Percentiles rank a stretch among this genome's conserved stretches.
Evolutionary conservation across 1,140 invertebrate species (phyloP).

Genomic region (Rhizoglyphus robini): DNA sequence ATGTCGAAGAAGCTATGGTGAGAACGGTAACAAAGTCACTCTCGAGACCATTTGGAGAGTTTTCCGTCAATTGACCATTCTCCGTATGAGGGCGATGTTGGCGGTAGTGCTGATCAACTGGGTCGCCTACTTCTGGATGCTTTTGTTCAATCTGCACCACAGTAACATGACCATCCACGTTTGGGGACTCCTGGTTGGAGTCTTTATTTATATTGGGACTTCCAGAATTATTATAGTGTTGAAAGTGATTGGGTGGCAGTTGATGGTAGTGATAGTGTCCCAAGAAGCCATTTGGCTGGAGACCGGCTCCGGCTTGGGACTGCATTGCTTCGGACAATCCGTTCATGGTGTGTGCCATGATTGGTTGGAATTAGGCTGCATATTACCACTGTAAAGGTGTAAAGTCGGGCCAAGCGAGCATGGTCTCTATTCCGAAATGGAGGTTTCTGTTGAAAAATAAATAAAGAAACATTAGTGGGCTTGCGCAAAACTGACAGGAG

Average conservation of each 20-base stretch:
- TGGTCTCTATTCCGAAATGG: too few species aligned
- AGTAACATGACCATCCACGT: slow-evolving; percentile 13
- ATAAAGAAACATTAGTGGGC: too few species aligned
- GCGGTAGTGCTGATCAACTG: not conserved
- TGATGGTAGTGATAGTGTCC: slow-evolving; percentile 11
- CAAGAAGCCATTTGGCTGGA: too few species aligned
- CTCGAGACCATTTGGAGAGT: not conserved
- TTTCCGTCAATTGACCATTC: not conserved
- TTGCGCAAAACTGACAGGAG: too few species aligned
- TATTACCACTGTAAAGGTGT: too few species aligned
- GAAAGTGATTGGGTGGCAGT: not conserved
- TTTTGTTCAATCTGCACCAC: slow-evolving; percentile 16
- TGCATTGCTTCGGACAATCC: too few species aligned
- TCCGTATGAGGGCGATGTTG: not conserved
- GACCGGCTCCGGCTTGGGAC: too few species aligned
- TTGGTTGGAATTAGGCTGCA: not conserved
- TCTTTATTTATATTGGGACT: not conserved
- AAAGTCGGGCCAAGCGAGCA: too few species aligned
- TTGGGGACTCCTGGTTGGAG: too few species aligned
- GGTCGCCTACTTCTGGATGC: not conserved
- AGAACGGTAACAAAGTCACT: slow-evolving; percentile 12
- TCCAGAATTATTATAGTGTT: not conserved
- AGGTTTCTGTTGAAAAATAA: too few species aligned
- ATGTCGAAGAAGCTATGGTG: not conserved
- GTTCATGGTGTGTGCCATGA: not conserved